Percentiles rank a stretch among this genome's conserved stretches.
Conservation (phyloP, 1,140 invertebrate species). For the Eurosta solidaginis region DNA sequence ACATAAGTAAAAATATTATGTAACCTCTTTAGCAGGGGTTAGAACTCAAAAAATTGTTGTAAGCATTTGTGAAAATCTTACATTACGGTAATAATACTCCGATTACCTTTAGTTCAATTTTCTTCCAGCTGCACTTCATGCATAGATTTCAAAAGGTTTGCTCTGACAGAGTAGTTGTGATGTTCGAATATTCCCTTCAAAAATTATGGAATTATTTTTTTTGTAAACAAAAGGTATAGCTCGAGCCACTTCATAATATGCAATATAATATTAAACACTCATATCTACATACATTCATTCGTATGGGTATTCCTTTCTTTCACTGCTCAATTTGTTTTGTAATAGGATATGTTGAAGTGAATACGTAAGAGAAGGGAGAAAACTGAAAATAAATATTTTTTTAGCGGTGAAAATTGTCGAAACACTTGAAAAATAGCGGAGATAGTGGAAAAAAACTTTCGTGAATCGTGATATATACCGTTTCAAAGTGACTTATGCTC, state of each 20-base stretch:
- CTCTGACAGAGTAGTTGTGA: too few species aligned
- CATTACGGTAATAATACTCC: background rate
- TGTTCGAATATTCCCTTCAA: too few species aligned
- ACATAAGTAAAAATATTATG: too few species aligned
- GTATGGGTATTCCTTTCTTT: background rate
- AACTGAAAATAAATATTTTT: conserved; percentile 22
- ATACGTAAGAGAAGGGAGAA: background rate
- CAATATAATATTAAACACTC: background rate
- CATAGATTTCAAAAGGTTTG: too few species aligned
- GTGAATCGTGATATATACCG: background rate
- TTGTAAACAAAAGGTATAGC: background rate
- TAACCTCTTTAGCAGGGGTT: too few species aligned
- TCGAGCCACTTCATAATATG: background rate
- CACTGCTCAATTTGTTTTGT: conserved; percentile 11
- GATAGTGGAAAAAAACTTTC: conserved; percentile 3
- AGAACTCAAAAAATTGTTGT: too few species aligned
- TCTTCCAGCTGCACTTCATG: background rate
- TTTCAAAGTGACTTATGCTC: background rate
- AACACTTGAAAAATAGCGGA: conserved; percentile 18
- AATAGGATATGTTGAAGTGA: conserved; percentile 14
- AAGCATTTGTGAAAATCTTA: too few species aligned
- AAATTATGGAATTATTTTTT: background rate
- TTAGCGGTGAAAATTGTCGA: conserved; percentile 16
- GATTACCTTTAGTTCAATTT: background rate
- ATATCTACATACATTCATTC: background rate